Evolutionary conservation across 1,140 invertebrate genomes (phyloP), one percentile per base, ranked within the genome.

Genomic region (Bombus fervidus): DNA sequence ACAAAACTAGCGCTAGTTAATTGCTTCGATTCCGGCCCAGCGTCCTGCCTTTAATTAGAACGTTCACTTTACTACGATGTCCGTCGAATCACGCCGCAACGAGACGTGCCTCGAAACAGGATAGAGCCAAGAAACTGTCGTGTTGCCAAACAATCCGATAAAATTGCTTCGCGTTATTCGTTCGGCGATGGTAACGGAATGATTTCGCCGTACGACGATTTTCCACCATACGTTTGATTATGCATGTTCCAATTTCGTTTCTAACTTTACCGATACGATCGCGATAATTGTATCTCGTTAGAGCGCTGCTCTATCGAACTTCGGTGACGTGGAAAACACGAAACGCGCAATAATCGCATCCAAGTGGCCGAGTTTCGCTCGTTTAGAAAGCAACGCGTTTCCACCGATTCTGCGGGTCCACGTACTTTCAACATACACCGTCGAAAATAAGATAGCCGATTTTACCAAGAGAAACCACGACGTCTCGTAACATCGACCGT

Each of bases 331-430:
- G 0, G 37, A 39, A 6, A 69, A 31, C 57, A 62, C 53, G 37
- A 47, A 75, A 74, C 0, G 15, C 28, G n/a, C 28, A 0, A 47
- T 5, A 43, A 41, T 47, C 34, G 43, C 2, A 31, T n/a, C 15
- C 18, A 53, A 75, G 18, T 47, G 53, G 57, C 34, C 47, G 69
- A 79, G 81, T 81, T 92, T 92, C 76, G 72, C 88, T 68, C 87
- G 90, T 92, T 94, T 94, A 93, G 93, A 94, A 94, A 94, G 91
- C 91, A 87, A 80, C 83, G 53, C 57, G 79, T 28, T 57, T 69
- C 62, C 89, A 89, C 37, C 77, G 71, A 76, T 81, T 69, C 81
- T 91, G 86, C 88, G 85, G 90, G 91, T 90, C 87, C 91, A 74
- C 78, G 84, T 68, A 66, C 57, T 75, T 47, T 39, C 79, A 37